A percentile compares a stretch with the other conserved stretches of the same genome.
phyloP scores from a whole-genome alignment of 2,888 invertebrate species.

The Choristoneura rosaceana region DNA sequence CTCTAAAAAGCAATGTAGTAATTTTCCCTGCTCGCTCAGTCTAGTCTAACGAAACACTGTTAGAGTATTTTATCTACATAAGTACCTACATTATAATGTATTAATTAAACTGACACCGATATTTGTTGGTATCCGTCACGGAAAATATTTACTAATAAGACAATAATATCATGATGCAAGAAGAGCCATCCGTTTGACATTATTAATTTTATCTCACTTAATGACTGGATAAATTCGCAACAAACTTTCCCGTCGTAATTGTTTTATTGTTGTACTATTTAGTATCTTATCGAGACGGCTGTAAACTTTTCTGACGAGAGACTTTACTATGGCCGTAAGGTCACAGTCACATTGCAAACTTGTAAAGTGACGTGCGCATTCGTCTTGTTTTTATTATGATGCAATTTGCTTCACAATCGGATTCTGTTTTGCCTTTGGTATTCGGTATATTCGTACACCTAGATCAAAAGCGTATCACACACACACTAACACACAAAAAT shows the following conservation, averaged over 20 bases:
- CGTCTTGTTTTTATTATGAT: not conserved
- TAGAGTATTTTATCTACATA: too few relatives aligned
- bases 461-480: too few relatives aligned
- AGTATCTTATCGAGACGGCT: constrained; percentile 11
- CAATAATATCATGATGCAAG: not conserved
- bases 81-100: too few relatives aligned
- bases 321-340: constrained; percentile 2
- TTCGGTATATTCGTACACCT: not conserved
- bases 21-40: too few relatives aligned
- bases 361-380: not conserved
- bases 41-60: too few relatives aligned
- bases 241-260: constrained; percentile 21
- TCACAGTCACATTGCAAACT: not conserved
- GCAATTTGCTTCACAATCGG: not conserved
- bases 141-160: too few relatives aligned
- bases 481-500: too few relatives aligned
- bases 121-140: too few relatives aligned
- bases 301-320: constrained; percentile 21
- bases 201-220: not conserved
- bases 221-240: not conserved
- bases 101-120: too few relatives aligned
- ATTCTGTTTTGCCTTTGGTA: not conserved
- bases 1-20: too few relatives aligned
- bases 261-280: constrained; percentile 16
- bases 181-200: not conserved